Conservation (phyloP, 2,888 invertebrate genomes). For the Bruchidius siliquastri region DNA sequence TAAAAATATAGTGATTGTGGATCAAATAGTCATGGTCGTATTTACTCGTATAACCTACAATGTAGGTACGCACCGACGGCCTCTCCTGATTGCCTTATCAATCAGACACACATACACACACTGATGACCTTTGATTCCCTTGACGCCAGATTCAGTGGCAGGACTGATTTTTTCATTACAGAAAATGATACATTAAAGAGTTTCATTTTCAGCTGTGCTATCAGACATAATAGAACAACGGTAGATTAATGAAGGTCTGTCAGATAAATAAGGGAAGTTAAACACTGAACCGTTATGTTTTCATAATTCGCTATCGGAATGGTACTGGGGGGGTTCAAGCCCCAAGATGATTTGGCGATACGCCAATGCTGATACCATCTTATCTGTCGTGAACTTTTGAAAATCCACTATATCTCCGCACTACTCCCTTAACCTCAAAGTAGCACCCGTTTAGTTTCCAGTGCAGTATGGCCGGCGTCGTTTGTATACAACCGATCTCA, state of each 20-base stretch:
- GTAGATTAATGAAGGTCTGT: too few relatives aligned
- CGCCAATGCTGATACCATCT: background rate
- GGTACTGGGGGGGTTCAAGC: too few relatives aligned
- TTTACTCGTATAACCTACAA: too few relatives aligned
- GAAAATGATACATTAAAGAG: background rate
- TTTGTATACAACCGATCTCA: conserved; percentile 50
- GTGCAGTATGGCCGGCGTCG: conserved; percentile 13
- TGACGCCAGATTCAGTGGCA: background rate
- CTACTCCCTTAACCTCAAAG: background rate
- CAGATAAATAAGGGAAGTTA: too few relatives aligned
- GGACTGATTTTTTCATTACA: background rate
- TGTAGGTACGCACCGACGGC: background rate
- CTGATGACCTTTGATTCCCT: background rate
- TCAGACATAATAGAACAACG: too few relatives aligned
- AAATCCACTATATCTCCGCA: background rate
- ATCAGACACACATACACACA: background rate
- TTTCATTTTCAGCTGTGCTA: background rate
- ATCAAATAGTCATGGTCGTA: too few relatives aligned
- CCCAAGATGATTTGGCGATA: background rate
- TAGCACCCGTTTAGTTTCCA: background rate
- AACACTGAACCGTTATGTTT: too few relatives aligned
- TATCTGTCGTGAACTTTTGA: background rate
- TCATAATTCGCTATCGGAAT: too few relatives aligned
- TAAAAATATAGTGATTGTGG: too few relatives aligned
- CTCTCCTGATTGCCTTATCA: background rate